Conservation (phyloP, 2,113 vertebrate genomes). For the Oreotrochilus melanogaster region DNA sequence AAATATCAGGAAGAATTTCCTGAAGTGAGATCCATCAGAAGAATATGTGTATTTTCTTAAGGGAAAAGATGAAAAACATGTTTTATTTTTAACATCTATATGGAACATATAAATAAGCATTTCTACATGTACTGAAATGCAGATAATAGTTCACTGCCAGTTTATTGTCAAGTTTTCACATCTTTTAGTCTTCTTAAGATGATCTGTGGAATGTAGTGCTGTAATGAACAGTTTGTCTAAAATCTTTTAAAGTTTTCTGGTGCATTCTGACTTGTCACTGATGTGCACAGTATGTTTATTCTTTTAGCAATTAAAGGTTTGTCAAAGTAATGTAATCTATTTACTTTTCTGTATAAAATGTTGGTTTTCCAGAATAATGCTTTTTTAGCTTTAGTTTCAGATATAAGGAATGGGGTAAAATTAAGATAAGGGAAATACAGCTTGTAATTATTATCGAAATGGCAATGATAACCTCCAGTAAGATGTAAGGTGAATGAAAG, state of each 20-base stretch:
- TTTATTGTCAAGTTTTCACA: neutral
- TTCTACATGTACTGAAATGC: neutral
- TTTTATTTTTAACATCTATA: neutral
- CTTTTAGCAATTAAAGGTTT: neutral
- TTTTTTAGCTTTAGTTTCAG: neutral
- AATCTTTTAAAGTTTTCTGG: neutral
- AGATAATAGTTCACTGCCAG: neutral
- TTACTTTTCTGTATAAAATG: neutral
- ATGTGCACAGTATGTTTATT: neutral
- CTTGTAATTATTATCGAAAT: neutral
- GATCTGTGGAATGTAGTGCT: neutral
- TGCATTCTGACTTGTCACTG: neutral
- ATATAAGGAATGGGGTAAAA: neutral
- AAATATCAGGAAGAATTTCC: neutral
- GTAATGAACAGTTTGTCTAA: neutral
- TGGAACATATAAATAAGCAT: neutral
- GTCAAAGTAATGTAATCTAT: neutral
- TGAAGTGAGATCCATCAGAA: neutral
- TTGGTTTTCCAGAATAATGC: neutral
- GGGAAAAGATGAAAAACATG: neutral
- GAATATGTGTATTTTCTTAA: neutral
- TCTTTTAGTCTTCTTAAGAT: neutral
- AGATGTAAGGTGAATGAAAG: neutral
- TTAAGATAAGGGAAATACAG: neutral
- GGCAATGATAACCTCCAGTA: neutral